Evolutionary conservation across 2,888 invertebrate species (phyloP), one percentile per base, ranked within the genome.

Genomic region (Archips xylosteana): DNA sequence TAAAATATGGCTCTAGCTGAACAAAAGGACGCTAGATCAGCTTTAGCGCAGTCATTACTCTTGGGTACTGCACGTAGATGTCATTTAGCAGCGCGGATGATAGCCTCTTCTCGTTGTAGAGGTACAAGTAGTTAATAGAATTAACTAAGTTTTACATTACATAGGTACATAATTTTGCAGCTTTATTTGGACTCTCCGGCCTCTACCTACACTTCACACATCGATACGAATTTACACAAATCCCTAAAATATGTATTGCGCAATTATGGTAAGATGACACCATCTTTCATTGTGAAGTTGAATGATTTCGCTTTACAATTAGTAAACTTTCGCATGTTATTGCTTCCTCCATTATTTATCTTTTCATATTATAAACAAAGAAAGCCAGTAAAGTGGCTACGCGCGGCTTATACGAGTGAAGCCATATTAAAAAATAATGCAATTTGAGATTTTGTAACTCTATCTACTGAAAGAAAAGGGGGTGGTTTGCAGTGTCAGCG

Each of bases 381-480:
- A 54, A 45, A 34, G 49, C 3, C 12, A 45, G 45, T 15, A 15
- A n/a, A 13, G 8, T 15, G 23, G n/a, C 6, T 15, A 32, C 42
- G 4, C 3, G 12, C 42, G 12, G 45, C 32, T 66, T 45, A 61
- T 39, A 67, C 23, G 47, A 36, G 2, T 15, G 72, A 73, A 73
- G 54, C 73, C 73, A 23, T 68, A 73, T 54, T 45, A 59, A 54
- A n/a, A 67, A 62, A 32, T 23, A 63, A 64, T 62, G 34, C 61
- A 47, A 60, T 64, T 71, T 71, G 64, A 49, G 68, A 69, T 47
- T 67, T 63, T 57, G 63, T 72, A 68, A 69, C 59, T 64, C 59
- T 59, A 69, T 59, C 42, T 49, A 34, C 39, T 61, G 23, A 57
- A 62, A 45, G 49, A 72, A 62, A 49, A 57, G 49, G 32, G 63